These are phyloP conservation scores for Lipophrys pholis DNA, from an alignment of 2,113 vertebrate genomes.

Conservation along the genomic window DNA sequence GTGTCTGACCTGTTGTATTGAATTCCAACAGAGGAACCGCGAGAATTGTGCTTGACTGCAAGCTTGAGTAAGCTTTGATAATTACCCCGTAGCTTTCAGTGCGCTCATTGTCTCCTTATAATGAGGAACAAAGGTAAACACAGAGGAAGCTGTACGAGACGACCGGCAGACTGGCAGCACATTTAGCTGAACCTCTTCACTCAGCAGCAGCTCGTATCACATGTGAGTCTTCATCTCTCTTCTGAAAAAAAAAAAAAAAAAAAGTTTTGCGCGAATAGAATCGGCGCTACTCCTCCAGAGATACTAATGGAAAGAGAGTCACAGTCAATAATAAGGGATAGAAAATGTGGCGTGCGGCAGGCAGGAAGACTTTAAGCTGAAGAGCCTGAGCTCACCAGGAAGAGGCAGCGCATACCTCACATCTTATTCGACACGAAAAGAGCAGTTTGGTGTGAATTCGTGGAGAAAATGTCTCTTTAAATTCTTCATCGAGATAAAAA, in stretches of 20 bases:
- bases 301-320: slow-evolving; percentile 57
- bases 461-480: no score
- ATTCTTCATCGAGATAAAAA: no score
- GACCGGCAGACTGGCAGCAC: slow-evolving; percentile 33
- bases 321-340: slow-evolving; percentile 32
- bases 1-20: slow-evolving; percentile 50
- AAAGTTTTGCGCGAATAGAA: slow-evolving; percentile 31
- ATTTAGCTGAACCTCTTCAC: slow-evolving; percentile 36
- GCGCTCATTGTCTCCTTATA: slow-evolving; percentile 55
- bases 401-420: slow-evolving; percentile 31
- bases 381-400: slow-evolving; percentile 42
- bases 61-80: slow-evolving; percentile 66
- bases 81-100: slow-evolving; percentile 59
- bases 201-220: slow-evolving; percentile 30
- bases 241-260: neutral
- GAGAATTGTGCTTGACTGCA: slow-evolving; percentile 25
- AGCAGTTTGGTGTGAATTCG: no score
- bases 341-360: slow-evolving; percentile 23
- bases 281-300: slow-evolving; percentile 9
- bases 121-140: slow-evolving; percentile 66
- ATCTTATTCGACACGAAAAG: neutral
- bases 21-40: slow-evolving; percentile 57
- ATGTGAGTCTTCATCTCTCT: neutral
- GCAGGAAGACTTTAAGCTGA: slow-evolving; percentile 49
- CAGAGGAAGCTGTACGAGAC: slow-evolving; percentile 10